Percentiles rank a stretch among this genome's conserved stretches.
Evolutionary conservation across 1,140 invertebrate genomes (phyloP).

Genomic region (Marisa cornuarietis): DNA sequence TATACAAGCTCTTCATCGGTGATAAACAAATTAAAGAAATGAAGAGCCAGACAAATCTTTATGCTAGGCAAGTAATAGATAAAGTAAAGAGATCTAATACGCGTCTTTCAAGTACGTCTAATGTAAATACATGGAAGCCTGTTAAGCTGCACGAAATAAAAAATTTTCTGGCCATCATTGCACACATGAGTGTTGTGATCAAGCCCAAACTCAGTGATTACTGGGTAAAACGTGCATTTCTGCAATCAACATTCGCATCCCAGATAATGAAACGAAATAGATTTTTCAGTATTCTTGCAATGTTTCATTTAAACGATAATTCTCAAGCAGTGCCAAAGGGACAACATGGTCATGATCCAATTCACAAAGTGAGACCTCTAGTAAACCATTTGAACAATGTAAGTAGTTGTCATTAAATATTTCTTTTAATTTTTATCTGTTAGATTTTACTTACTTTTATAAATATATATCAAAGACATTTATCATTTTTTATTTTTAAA

Average conservation of each 20-base stretch:
- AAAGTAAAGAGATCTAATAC: too few relatives aligned
- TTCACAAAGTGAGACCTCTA: too few relatives aligned
- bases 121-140: neutral
- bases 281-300: neutral
- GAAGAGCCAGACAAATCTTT: too few relatives aligned
- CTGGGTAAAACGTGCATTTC: neutral
- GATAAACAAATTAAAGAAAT: too few relatives aligned
- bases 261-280: neutral
- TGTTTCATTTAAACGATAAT: neutral
- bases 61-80: too few relatives aligned
- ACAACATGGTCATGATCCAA: neutral
- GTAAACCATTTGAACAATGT: too few relatives aligned
- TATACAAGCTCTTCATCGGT: too few relatives aligned
- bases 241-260: neutral
- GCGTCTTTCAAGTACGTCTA: neutral
- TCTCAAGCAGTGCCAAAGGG: neutral
- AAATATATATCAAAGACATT: too few relatives aligned
- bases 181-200: conserved; percentile 15
- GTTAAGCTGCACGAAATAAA: neutral
- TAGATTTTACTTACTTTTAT: too few relatives aligned
- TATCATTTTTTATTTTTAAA: too few relatives aligned
- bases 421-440: too few relatives aligned
- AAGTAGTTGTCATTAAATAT: too few relatives aligned
- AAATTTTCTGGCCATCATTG: conserved; percentile 8
- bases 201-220: conserved; percentile 4